Base-by-base conservation (phyloP, 1,140 invertebrate genomes). In the Leptinotarsa lineolata region DNA sequence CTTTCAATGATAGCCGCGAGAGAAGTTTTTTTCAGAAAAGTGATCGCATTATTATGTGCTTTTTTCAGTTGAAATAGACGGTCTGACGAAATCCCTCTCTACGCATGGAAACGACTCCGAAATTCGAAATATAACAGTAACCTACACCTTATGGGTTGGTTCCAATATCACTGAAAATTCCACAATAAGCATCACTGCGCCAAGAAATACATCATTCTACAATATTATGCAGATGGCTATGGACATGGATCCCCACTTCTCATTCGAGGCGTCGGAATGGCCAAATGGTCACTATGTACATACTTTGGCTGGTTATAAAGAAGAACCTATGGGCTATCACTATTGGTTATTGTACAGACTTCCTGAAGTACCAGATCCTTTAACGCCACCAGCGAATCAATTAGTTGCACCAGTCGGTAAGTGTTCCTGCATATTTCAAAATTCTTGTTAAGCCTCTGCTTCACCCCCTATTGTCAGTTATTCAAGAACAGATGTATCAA, bases 251-350 rank as follows among this genome's bases (percentile, higher is more conserved):
- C 86, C 90, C 2, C 85, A 86, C 75, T 88, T 88, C 61, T 80
- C 80, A 13, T 83, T 83, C 58, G 81, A 89, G 70, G 92, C 94
- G 1, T 92, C 92, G 39, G 92, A 94, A 82, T 96, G 94, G 94
- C 94, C 94, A 1, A 95, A 95, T 80, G 94, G 94, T 2, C 94
- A 95, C 80, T 95, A 96, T 83, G 92, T 96, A 24, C 94, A 95
- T 84, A 95, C 93, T 4, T 85, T 96, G 59, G 92, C 92, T n/a
- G 93, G 93, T 1, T 92, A 92, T 77, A 92, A 93, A 80, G 94
- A 95, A 80, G 92, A 95, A 81, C 93, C 93, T 0, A 91, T 94
- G 89, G 93, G 92, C 21, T 95, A 95, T 84, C 92, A 94, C 81
- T 95, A 94, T 84, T 96, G 94, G 94, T 85, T 96, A 46, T 87